Conservation (phyloP, 2,113 vertebrate genomes). For the Colius striatus region DNA sequence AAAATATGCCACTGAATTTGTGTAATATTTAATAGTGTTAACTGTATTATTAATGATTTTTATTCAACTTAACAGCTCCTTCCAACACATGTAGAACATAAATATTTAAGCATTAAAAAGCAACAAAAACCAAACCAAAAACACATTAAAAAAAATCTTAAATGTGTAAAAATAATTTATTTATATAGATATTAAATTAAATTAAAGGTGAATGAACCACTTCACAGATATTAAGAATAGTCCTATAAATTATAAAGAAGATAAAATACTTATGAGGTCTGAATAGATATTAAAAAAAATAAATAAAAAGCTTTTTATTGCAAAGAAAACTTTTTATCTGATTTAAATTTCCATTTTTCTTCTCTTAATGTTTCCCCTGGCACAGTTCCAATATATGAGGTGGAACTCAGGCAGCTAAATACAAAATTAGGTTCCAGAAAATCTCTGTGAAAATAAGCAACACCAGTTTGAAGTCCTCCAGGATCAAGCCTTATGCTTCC, state of each 20-base stretch:
- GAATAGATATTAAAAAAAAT: not conserved
- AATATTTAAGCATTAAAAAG: constrained; percentile 5
- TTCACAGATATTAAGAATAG: not conserved
- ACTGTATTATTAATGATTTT: not conserved
- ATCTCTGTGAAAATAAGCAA: not conserved
- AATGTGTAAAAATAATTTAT: not conserved
- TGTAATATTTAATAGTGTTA: not conserved
- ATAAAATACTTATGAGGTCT: not conserved
- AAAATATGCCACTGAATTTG: not conserved
- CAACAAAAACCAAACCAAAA: not conserved
- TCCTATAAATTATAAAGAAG: not conserved
- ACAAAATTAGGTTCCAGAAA: not conserved
- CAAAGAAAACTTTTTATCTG: not conserved
- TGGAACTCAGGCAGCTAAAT: not conserved
- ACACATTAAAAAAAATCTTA: not conserved
- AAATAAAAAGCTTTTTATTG: not conserved
- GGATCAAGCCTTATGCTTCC: not conserved
- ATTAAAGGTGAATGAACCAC: not conserved
- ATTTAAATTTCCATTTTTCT: not conserved
- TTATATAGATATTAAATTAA: not conserved
- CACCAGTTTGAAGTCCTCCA: not conserved
- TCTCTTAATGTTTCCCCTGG: not conserved
- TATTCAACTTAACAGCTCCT: not conserved
- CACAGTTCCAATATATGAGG: not conserved
- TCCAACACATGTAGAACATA: not conserved